phyloP scores from a whole-genome alignment of 2,888 invertebrate genomes.

The Diadromus collaris region DNA sequence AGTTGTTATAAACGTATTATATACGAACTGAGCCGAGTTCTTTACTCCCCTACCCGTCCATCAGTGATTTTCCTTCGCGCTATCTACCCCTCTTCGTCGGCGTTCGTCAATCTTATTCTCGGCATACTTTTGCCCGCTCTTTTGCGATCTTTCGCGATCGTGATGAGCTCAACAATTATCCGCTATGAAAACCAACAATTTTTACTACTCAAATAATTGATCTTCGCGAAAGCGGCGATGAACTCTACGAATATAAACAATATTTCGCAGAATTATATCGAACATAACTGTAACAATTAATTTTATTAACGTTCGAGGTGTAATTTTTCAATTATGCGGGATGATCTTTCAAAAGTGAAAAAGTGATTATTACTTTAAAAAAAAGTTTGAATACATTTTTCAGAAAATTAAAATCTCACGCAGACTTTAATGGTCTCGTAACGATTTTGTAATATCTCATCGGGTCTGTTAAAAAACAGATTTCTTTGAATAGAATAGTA shows the following conservation, averaged over 20 bases:
- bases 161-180: not conserved
- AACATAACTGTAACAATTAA: too few species aligned
- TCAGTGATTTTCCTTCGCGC: conserved; percentile 26
- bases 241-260: not conserved
- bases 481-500: not conserved
- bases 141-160: not conserved
- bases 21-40: conserved; percentile 9
- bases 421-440: too few species aligned
- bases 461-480: not conserved
- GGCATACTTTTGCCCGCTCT: not conserved
- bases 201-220: not conserved
- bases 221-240: not conserved
- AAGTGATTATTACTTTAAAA: not conserved
- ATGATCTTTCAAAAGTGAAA: not conserved
- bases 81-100: conserved; percentile 18
- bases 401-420: too few species aligned
- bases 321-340: too few species aligned
- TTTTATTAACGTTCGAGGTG: too few species aligned
- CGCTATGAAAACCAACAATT: not conserved
- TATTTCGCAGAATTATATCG: not conserved
- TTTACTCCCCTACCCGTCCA: conserved; percentile 7
- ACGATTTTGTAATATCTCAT: not conserved
- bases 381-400: too few species aligned
- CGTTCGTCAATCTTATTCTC: conserved; percentile 4
- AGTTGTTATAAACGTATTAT: conserved; percentile 18